A percentile compares a stretch with the other conserved stretches of the same genome.
These are phyloP conservation scores for Bradysia coprophila DNA, from an alignment of 1,140 invertebrate species.

Conservation along the genomic window DNA sequence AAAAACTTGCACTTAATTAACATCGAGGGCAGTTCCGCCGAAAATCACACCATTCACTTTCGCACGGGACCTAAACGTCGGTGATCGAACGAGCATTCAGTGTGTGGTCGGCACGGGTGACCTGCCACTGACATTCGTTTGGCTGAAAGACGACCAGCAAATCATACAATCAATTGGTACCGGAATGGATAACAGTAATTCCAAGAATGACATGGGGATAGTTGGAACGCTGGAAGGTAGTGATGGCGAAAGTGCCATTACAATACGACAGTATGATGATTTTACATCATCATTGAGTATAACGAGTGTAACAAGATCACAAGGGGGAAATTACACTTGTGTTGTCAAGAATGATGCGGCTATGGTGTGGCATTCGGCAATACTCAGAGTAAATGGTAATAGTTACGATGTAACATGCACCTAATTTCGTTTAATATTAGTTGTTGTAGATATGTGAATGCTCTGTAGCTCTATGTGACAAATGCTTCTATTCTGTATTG, in stretches of 20 bases:
- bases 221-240: neutral
- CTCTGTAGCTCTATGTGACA: too few species aligned
- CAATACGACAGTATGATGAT: slow-evolving; percentile 41
- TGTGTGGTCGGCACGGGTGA: slow-evolving; percentile 52
- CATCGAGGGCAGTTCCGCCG: slow-evolving; percentile 32
- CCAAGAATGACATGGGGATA: slow-evolving; percentile 7
- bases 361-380: slow-evolving; percentile 35
- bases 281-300: slow-evolving; percentile 43
- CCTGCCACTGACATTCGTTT: slow-evolving; percentile 41
- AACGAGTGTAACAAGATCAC: slow-evolving; percentile 36
- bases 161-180: slow-evolving; percentile 5
- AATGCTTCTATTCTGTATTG: too few species aligned
- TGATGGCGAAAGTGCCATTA: slow-evolving; percentile 15
- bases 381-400: slow-evolving; percentile 42
- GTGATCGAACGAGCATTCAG: slow-evolving; percentile 44
- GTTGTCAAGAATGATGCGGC: slow-evolving; percentile 38
- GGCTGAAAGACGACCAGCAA: slow-evolving; percentile 45
- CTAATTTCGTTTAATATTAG: too few species aligned
- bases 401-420: slow-evolving; percentile 11
- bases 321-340: slow-evolving; percentile 55
- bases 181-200: slow-evolving; percentile 8
- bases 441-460: too few species aligned
- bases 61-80: slow-evolving; percentile 43
- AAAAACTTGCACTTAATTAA: neutral
- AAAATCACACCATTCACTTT: slow-evolving; percentile 45